phyloP scores from a whole-genome alignment of 2,888 invertebrate genomes.

The Steinernema hermaphroditum region DNA sequence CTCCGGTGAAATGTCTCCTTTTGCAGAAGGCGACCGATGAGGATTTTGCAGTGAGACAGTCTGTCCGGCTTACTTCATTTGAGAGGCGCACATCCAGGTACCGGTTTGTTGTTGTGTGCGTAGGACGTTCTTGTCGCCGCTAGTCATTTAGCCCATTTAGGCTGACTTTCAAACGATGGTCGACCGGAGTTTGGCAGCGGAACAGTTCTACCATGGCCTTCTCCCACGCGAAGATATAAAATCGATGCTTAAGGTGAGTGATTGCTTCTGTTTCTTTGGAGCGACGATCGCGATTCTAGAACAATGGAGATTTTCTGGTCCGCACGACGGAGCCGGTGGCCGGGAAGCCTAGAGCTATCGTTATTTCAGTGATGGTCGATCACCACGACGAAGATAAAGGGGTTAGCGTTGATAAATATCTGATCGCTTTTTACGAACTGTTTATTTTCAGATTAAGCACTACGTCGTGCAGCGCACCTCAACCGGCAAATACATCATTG shows the following conservation, averaged over 20 bases:
- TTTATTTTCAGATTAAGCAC: slow-evolving; percentile 46
- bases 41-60: no score
- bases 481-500: slow-evolving; percentile 39
- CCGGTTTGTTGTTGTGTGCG: no score
- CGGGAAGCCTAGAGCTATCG: background rate
- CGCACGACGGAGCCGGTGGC: background rate
- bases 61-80: no score
- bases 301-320: background rate
- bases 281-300: no score
- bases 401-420: background rate
- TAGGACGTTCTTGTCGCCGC: no score
- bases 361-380: background rate
- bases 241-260: no score
- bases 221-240: background rate
- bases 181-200: background rate
- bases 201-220: background rate
- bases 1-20: no score
- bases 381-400: background rate
- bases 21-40: no score
- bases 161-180: no score
- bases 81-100: no score
- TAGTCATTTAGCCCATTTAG: no score
- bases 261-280: no score
- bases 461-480: slow-evolving; percentile 42
- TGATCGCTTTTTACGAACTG: background rate